Evolutionary conservation across 2,797 vertebrate genomes (phyloP).

Genomic region (Enteromius trimaculatus): DNA sequence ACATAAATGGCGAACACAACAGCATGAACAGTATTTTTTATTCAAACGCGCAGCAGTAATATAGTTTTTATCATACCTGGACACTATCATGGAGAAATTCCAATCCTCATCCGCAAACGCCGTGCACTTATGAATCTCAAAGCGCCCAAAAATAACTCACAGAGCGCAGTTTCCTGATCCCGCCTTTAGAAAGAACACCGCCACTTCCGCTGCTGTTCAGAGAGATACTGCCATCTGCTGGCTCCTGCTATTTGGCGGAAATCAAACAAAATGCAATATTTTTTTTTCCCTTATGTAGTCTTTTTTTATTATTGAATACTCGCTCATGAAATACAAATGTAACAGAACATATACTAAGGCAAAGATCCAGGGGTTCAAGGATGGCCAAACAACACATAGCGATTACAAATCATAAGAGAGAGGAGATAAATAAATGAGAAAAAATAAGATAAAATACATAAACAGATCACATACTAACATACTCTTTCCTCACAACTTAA

Average conservation of each 20-base stretch:
- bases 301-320: no score
- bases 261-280: not conserved
- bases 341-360: no score
- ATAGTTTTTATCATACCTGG: slow-evolving; percentile 7
- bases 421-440: no score
- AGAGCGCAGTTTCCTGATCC: slow-evolving; percentile 43
- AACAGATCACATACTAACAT: no score
- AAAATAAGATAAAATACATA: no score
- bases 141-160: slow-evolving; percentile 31
- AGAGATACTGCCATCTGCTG: slow-evolving; percentile 24
- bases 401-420: no score
- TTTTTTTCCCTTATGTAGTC: no score
- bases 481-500: no score
- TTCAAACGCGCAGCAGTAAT: not conserved
- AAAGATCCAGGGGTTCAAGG: no score
- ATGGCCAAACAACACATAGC: no score
- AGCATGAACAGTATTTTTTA: no score
- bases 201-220: not conserved
- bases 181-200: slow-evolving; percentile 43
- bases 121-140: not conserved
- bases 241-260: not conserved
- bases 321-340: no score
- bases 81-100: not conserved
- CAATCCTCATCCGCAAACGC: not conserved
- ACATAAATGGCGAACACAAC: not conserved